Base-by-base conservation (phyloP, 2,797 vertebrate genomes). In the Poliocrania exsul region DNA sequence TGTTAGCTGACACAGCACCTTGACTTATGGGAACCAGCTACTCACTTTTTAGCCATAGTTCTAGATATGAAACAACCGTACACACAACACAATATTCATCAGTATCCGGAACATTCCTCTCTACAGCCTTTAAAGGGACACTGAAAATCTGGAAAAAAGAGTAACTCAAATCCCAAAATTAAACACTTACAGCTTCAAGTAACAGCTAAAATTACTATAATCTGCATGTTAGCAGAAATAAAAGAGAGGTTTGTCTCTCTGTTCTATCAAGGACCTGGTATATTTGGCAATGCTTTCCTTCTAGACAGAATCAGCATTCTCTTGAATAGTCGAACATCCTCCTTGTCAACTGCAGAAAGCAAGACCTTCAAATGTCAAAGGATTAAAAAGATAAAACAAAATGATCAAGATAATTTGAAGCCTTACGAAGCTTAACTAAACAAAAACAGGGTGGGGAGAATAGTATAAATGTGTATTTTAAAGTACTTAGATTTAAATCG, bases 381-480 rank as follows among this genome's bases (percentile, higher is more conserved):
- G 29, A 91, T 70, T 91, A 46, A 91, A 89, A 73, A 79, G 16
- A 78, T 42, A 77, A 73, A 57, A 35, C 58, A 89, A 95, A 89
- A 81, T 16, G 37, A 92, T 37, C 35, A 82, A 66, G 44, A 66
- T 58, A 78, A 86, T 88, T 83, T 69, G 88, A 28, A 95, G 65
- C 50, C 37, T 83, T 64, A 74, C 49, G 35, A 93, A 74, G 37
- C 57, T 80, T 71, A 65, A 81, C 33, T 56, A 23, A 70, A 49
- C 51, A 85, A 88, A 77, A 70, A 46, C 0, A 64, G 7, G 11
- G 49, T 88, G 28, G 14, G 15, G 4, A 91, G 18, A 74, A 42
- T 3, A 57, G 26, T 20, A 71, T 19, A 81, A 89, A 86, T 5
- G 51, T 5, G 8, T 24, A 64, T 78, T 86, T 86, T 83, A 33